Evolutionary conservation across 2,888 invertebrate species (phyloP).

Genomic region (Orthosia gothica): DNA sequence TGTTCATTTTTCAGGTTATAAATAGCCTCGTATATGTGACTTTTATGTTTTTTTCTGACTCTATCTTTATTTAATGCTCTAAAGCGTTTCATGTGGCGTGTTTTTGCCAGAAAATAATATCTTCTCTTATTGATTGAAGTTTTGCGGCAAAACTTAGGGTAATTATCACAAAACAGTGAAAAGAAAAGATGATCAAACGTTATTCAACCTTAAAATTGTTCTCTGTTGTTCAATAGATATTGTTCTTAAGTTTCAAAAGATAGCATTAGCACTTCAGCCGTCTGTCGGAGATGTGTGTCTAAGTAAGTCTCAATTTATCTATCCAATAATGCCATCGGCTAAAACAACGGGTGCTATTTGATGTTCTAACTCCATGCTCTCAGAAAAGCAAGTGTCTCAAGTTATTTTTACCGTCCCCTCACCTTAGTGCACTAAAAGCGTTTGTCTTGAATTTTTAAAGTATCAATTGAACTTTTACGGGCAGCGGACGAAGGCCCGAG

Average conservation of each 20-base stretch:
- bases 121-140: neutral
- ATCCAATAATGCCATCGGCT: slow-evolving; percentile 82
- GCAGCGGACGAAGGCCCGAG: slow-evolving; percentile 68
- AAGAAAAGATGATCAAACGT: neutral
- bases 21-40: neutral
- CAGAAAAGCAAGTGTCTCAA: slow-evolving; percentile 78
- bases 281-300: slow-evolving; percentile 47
- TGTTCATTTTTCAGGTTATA: neutral
- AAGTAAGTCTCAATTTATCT: slow-evolving; percentile 76
- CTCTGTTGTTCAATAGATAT: neutral
- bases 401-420: slow-evolving; percentile 85
- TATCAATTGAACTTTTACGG: slow-evolving; percentile 84
- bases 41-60: neutral
- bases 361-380: slow-evolving; percentile 76
- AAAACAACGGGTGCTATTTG: slow-evolving; percentile 83
- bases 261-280: slow-evolving; percentile 28
- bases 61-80: neutral
- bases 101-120: neutral
- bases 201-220: neutral
- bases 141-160: neutral
- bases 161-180: neutral
- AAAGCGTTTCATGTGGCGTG: neutral
- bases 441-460: slow-evolving; percentile 90
- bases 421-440: slow-evolving; percentile 84
- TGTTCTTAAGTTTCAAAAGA: slow-evolving; percentile 11